Conservation (phyloP, 2,888 invertebrate genomes). For the Hemithea aestivaria region DNA sequence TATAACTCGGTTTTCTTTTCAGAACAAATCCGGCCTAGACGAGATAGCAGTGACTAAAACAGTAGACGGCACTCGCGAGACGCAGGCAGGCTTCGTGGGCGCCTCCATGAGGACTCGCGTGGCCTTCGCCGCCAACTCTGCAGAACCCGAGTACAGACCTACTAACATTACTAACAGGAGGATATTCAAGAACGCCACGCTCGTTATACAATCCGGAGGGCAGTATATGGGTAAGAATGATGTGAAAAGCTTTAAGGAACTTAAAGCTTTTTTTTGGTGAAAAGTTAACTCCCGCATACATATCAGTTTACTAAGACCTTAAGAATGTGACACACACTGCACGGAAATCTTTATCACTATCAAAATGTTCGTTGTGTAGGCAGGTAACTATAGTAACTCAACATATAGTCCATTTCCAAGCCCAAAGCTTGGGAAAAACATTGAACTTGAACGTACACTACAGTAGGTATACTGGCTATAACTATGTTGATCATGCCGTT, state of each 20-base stretch:
- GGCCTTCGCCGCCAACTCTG: slow-evolving; percentile 91
- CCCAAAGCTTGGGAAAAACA: too few species aligned
- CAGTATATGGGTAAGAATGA: slow-evolving; percentile 90
- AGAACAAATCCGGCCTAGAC: slow-evolving; percentile 78
- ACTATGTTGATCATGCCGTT: too few species aligned
- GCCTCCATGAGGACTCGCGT: slow-evolving; percentile 92
- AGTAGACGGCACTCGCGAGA: slow-evolving; percentile 85
- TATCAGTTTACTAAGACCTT: too few species aligned
- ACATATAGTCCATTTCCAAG: too few species aligned
- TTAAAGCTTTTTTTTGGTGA: too few species aligned
- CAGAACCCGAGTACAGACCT: slow-evolving; percentile 91
- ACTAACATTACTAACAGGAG: slow-evolving; percentile 82
- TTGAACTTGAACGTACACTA: too few species aligned
- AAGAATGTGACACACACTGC: too few species aligned
- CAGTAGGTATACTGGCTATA: too few species aligned
- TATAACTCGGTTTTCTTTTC: slow-evolving; percentile 11
- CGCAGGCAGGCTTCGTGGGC: slow-evolving; percentile 85
- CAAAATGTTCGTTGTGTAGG: too few species aligned
- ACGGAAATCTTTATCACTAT: too few species aligned
- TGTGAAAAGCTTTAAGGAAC: not conserved
- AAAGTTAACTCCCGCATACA: too few species aligned
- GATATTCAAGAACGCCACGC: slow-evolving; percentile 87
- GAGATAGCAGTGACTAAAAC: slow-evolving; percentile 85
- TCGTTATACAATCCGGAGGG: slow-evolving; percentile 96
- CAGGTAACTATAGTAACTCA: too few species aligned